A percentile compares a stretch with the other conserved stretches of the same genome.
These are phyloP conservation scores for Dromaius novaehollandiae DNA, from an alignment of 2,113 vertebrate species.

Conservation along the genomic window DNA sequence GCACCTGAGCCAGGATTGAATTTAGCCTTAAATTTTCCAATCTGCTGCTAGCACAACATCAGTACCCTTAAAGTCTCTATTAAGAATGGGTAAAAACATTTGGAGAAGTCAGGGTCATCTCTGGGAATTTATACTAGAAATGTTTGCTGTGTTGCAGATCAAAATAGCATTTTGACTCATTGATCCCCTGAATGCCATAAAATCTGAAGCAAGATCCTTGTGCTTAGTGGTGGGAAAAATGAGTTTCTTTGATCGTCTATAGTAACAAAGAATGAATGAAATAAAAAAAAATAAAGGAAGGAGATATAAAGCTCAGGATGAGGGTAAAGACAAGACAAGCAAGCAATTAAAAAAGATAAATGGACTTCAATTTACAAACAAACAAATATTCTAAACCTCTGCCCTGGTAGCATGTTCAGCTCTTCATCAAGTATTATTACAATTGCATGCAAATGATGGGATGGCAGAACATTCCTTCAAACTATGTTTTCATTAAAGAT, in stretches of 20 bases:
- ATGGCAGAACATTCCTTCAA: slow-evolving; percentile 79
- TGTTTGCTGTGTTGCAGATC: slow-evolving; percentile 42
- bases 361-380: slow-evolving; percentile 64
- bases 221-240: slow-evolving; percentile 54
- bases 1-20: not conserved
- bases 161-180: slow-evolving; percentile 41
- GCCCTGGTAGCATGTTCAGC: slow-evolving; percentile 41
- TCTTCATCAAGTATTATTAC: slow-evolving; percentile 75
- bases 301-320: not conserved
- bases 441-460: slow-evolving; percentile 78
- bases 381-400: slow-evolving; percentile 34
- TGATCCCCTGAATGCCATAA: slow-evolving; percentile 45
- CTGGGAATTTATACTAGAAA: slow-evolving; percentile 48
- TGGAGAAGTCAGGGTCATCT: slow-evolving; percentile 25
- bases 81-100: not conserved
- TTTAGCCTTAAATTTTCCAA: slow-evolving; percentile 39
- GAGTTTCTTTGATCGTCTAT: slow-evolving; percentile 15
- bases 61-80: slow-evolving; percentile 48
- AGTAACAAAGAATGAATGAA: slow-evolving; percentile 47
- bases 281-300: slow-evolving; percentile 45
- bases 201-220: slow-evolving; percentile 34
- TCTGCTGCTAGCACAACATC: not conserved
- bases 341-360: slow-evolving; percentile 73
- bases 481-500: slow-evolving; percentile 89
- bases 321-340: slow-evolving; percentile 50